Evolutionary conservation across 2,888 invertebrate genomes (phyloP), one percentile per base, ranked within the genome.

Genomic region (Hypsopygia costalis): DNA sequence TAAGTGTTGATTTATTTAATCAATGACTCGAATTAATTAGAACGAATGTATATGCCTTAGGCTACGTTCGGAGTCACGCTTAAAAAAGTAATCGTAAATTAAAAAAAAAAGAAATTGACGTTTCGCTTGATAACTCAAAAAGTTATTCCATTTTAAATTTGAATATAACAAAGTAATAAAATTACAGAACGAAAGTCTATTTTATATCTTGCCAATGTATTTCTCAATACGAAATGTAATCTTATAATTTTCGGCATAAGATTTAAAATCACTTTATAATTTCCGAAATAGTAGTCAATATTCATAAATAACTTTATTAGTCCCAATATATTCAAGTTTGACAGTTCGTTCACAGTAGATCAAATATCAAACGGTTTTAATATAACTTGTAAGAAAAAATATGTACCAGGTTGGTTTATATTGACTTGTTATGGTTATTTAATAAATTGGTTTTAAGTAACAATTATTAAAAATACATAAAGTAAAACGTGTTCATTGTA

Each of bases 1-100:
- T 39, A 43, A 20, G 36, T 51, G 46, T 49, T 47, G 49, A 52
- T 57, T 52, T 51, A 49, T 49, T 46, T 51, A 41, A 46, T 47
- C 46, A 47, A 46, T 41, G 34, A 31, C 11, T 34, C 9, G 32
- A 10, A 33, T 50, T 56, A 53, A 53, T 50, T 48, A 48, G 44
- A 50, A 49, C 43, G 33, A 35, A 12, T 22, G 20, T 44, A 40
- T 40, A 34, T 30, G 41, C 40, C 35, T 20, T 25, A 5, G 32
- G 32, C 25, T 31, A 11, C n/a, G 30, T 41, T 36, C 27, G 27
- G 6, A 25, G 28, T 36, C 33, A 42, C 34, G 38, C 11, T 34
- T 31, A 40, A 46, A 45, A 40, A 43, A 44, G 36, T 46, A 36
- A 36, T 34, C 32, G 36, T 41, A 36, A 41, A 36, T 45, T 35